Evolutionary conservation across 2,888 invertebrate genomes (phyloP).

Genomic region (Cyaniris semiargus): DNA sequence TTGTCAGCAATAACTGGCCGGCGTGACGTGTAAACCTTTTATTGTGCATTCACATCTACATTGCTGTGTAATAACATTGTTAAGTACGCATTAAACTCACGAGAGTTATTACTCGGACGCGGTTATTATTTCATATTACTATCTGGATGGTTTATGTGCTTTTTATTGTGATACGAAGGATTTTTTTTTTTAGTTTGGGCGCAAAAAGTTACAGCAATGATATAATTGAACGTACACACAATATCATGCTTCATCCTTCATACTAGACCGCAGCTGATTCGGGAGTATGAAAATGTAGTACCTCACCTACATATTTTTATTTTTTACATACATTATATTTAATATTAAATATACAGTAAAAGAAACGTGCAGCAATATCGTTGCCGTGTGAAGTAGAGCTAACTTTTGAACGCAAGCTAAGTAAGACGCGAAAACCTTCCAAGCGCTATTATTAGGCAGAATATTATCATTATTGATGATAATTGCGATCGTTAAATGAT

Average conservation of each 20-base stretch:
- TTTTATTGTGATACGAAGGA: neutral
- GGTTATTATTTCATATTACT: constrained; percentile 29
- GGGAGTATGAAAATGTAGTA: too few species aligned
- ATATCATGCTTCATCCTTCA: neutral
- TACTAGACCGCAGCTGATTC: neutral
- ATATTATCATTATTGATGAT: constrained; percentile 26
- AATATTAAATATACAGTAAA: neutral
- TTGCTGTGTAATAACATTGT: constrained; percentile 63
- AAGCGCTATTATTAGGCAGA: constrained; percentile 5
- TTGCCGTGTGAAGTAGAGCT: neutral
- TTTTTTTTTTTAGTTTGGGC: neutral
- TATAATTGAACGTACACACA: neutral
- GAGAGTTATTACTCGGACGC: constrained; percentile 27
- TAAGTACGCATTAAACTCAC: constrained; percentile 37
- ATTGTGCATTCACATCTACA: constrained; percentile 70
- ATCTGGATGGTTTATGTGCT: constrained; percentile 15
- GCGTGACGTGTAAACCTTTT: constrained; percentile 72
- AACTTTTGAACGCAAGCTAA: neutral
- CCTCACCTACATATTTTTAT: too few species aligned
- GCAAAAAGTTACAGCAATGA: neutral
- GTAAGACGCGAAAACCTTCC: neutral
- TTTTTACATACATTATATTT: too few species aligned
- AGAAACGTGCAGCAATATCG: neutral
- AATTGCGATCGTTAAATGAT: constrained; percentile 36
- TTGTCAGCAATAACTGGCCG: constrained; percentile 62